Evolutionary conservation across 2,113 vertebrate species (phyloP).

Genomic region (Capra hircus): DNA sequence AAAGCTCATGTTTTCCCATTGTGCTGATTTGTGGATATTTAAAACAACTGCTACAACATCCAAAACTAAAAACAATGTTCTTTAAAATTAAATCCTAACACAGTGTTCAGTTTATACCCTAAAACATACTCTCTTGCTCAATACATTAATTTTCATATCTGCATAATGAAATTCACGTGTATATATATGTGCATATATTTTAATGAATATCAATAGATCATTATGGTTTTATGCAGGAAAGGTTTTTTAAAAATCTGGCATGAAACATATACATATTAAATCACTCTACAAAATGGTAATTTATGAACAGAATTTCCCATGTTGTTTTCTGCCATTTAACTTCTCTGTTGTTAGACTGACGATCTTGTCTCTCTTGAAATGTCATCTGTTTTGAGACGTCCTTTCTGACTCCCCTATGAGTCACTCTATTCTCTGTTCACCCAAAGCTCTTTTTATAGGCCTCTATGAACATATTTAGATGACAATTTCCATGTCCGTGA

Average conservation of each 20-base stretch:
- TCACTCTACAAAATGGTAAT: not conserved
- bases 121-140: not conserved
- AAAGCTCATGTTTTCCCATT: not conserved
- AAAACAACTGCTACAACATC: conserved; percentile 4
- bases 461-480: not conserved
- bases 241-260: not conserved
- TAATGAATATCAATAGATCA: conserved; percentile 46
- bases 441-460: not conserved
- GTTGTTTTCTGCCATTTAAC: not conserved
- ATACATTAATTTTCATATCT: not conserved
- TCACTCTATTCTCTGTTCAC: not conserved
- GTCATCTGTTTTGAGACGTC: not conserved
- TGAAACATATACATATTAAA: conserved; percentile 21
- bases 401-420: not conserved
- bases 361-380: not conserved
- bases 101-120: not conserved
- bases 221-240: conserved; percentile 16
- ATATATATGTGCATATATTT: conserved; percentile 21
- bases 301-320: not conserved
- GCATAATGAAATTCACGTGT: not conserved
- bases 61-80: not conserved
- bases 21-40: not conserved
- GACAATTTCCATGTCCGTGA: not conserved
- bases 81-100: conserved; percentile 29
- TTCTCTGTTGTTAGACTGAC: not conserved